A percentile compares a stretch with the other conserved stretches of the same genome.
Evolutionary conservation across 2,113 vertebrate genomes (phyloP).

Genomic region (Gopherus flavomarginatus): DNA sequence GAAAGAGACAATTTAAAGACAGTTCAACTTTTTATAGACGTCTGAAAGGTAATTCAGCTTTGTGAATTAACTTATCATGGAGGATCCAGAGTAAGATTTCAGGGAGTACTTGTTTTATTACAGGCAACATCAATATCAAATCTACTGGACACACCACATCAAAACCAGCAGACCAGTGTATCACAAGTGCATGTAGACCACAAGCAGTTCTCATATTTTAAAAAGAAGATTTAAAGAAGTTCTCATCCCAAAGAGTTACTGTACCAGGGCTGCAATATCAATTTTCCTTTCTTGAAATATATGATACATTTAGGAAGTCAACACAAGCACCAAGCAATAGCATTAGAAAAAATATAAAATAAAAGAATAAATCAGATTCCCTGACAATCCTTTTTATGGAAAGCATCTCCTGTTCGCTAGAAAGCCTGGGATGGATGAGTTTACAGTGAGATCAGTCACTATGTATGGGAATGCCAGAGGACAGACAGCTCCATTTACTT

Average conservation of each 20-base stretch:
- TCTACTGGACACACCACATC: background rate
- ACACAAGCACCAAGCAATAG: background rate
- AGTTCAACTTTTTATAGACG: background rate
- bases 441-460: slow-evolving; percentile 74
- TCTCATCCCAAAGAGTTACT: background rate
- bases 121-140: background rate
- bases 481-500: slow-evolving; percentile 64
- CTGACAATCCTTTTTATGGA: slow-evolving; percentile 13
- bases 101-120: background rate
- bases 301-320: background rate
- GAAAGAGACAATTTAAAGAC: rapidly evolving
- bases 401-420: slow-evolving; percentile 44
- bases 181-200: background rate
- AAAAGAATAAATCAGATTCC: background rate
- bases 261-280: background rate
- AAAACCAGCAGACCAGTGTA: background rate
- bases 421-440: slow-evolving; percentile 77
- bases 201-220: background rate
- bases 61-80: background rate
- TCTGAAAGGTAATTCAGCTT: background rate
- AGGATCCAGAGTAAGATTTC: background rate
- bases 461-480: slow-evolving; percentile 64
- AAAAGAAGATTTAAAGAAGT: background rate
- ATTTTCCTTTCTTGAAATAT: background rate
- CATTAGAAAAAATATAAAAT: background rate